Evolutionary conservation across 2,797 vertebrate species (phyloP).

Genomic region (Gymnopithys bicolor): DNA sequence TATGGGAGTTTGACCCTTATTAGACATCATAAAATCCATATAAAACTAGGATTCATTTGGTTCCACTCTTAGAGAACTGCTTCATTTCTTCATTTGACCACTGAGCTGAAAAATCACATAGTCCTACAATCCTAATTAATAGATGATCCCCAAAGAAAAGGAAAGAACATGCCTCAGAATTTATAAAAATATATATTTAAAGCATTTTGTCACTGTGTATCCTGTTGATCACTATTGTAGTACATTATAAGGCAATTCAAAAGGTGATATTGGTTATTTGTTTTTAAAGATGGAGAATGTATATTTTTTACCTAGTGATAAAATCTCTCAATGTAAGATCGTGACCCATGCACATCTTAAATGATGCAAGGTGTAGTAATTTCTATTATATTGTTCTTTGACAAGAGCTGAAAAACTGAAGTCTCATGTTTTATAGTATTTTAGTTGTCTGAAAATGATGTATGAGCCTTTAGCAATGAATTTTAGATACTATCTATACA

Average conservation of each 20-base stretch:
- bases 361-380: background rate
- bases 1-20: conserved; percentile 48
- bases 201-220: background rate
- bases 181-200: conserved; percentile 29
- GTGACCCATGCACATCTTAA: background rate
- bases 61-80: conserved; percentile 10
- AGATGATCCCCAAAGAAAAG: conserved; percentile 23
- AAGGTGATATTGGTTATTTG: background rate
- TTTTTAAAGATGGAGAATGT: background rate
- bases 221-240: background rate
- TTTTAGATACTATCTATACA: background rate
- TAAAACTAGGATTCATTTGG: conserved; percentile 38
- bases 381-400: background rate
- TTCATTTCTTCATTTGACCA: conserved; percentile 51
- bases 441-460: background rate
- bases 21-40: conserved; percentile 32
- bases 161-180: background rate
- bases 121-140: conserved; percentile 57
- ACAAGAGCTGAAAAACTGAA: background rate
- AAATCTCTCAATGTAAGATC: background rate
- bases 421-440: background rate
- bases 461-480: background rate
- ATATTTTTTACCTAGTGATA: background rate
- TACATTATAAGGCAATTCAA: background rate
- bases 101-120: conserved; percentile 60